These are phyloP conservation scores for Hipposideros larvatus DNA, from an alignment of 2,797 vertebrate genomes.

Conservation along the genomic window DNA sequence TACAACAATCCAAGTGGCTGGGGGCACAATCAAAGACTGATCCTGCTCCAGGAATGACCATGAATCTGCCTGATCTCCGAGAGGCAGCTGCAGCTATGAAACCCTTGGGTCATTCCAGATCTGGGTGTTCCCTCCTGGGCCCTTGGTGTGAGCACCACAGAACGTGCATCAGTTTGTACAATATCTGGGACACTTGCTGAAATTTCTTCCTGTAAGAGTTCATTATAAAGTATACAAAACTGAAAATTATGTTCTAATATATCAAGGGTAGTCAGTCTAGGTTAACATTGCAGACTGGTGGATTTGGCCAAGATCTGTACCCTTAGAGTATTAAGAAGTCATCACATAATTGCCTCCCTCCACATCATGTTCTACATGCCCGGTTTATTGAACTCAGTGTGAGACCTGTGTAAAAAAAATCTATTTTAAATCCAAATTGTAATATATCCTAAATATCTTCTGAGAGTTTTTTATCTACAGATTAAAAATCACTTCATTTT, in stretches of 20 bases:
- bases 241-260: slow-evolving; percentile 91
- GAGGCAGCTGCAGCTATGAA: slow-evolving; percentile 91
- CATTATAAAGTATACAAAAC: slow-evolving; percentile 93
- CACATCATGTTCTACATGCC: background rate
- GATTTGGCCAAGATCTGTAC: background rate
- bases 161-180: slow-evolving; percentile 91
- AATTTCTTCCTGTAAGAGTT: slow-evolving; percentile 85
- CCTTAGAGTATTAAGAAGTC: background rate
- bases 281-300: background rate
- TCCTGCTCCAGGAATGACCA: slow-evolving; percentile 91
- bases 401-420: background rate
- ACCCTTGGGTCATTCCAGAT: slow-evolving; percentile 93
- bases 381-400: background rate
- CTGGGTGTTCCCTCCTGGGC: slow-evolving; percentile 92
- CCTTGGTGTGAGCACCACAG: slow-evolving; percentile 91
- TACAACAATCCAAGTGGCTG: slow-evolving; percentile 94
- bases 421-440: background rate
- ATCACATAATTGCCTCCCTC: background rate
- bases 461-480: background rate
- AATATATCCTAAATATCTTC: background rate
- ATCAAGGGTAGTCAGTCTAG: slow-evolving; percentile 89
- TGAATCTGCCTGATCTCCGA: slow-evolving; percentile 93
- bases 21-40: slow-evolving; percentile 95
- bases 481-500: background rate
- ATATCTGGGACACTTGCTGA: slow-evolving; percentile 92